Evolutionary conservation across 1,140 invertebrate genomes (phyloP).

Genomic region (Pseudoatta argentina): DNA sequence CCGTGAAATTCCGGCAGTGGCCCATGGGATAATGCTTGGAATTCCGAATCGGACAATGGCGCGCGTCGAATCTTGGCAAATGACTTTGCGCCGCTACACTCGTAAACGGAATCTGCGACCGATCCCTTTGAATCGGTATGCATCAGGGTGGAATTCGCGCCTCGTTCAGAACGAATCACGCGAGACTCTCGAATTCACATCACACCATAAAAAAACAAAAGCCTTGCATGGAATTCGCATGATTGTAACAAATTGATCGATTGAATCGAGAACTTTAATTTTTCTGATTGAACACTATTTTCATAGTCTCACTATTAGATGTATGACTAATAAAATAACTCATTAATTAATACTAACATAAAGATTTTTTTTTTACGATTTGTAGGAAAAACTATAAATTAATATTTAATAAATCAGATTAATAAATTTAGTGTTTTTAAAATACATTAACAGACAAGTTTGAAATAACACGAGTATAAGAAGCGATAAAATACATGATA

Average conservation of each 20-base stretch:
- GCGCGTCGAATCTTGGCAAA: conserved; percentile 61
- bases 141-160: conserved; percentile 41
- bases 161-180: background rate
- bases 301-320: background rate
- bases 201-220: conserved; percentile 8
- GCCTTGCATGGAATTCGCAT: background rate
- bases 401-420: conserved; percentile 5
- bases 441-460: background rate
- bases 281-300: background rate
- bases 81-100: conserved; percentile 59
- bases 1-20: conserved; percentile 47
- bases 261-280: background rate
- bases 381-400: background rate
- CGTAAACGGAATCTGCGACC: conserved; percentile 55
- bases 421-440: background rate
- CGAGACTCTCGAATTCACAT: background rate
- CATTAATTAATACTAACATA: background rate
- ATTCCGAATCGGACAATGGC: conserved; percentile 57
- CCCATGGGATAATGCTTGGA: conserved; percentile 44
- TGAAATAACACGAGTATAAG: background rate
- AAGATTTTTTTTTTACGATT: background rate
- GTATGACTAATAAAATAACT: background rate
- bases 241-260: background rate
- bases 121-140: conserved; percentile 57
- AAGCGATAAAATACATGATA: background rate